Conservation (phyloP, 2,113 vertebrate species). For the Acrocephalus arundinaceus region DNA sequence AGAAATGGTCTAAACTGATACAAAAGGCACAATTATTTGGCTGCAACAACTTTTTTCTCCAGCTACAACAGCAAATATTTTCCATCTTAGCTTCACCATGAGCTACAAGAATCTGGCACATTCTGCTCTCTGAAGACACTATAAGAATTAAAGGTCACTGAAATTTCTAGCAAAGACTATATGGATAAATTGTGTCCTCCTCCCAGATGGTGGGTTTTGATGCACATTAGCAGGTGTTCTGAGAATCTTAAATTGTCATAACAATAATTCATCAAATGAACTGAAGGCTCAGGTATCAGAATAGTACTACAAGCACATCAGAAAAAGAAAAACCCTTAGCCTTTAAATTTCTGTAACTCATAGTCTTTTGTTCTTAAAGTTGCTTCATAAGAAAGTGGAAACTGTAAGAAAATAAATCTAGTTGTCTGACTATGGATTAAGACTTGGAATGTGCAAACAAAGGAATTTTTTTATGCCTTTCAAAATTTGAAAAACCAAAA, state of each 20-base stretch:
- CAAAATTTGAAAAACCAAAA: background rate
- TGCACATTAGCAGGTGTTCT: background rate
- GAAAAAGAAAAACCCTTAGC: background rate
- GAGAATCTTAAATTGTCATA: background rate
- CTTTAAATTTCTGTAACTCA: background rate
- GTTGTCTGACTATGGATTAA: background rate
- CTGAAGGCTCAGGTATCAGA: background rate
- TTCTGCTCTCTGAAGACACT: background rate
- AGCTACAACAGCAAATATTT: background rate
- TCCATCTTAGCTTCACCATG: background rate
- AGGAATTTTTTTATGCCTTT: background rate
- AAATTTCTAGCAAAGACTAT: background rate
- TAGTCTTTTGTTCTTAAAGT: background rate
- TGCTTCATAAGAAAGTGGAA: background rate
- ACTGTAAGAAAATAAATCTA: background rate
- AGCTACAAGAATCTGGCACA: background rate
- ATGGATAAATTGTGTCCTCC: background rate
- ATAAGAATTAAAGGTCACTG: background rate
- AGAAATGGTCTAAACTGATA: background rate
- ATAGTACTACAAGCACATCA: background rate
- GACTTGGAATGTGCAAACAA: background rate
- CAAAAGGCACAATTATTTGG: background rate
- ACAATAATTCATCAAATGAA: slow-evolving; percentile 9
- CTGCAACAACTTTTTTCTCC: background rate
- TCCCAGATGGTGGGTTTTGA: background rate